phyloP scores from a whole-genome alignment of 2,888 invertebrate species.

The Habrosyne pyritoides region DNA sequence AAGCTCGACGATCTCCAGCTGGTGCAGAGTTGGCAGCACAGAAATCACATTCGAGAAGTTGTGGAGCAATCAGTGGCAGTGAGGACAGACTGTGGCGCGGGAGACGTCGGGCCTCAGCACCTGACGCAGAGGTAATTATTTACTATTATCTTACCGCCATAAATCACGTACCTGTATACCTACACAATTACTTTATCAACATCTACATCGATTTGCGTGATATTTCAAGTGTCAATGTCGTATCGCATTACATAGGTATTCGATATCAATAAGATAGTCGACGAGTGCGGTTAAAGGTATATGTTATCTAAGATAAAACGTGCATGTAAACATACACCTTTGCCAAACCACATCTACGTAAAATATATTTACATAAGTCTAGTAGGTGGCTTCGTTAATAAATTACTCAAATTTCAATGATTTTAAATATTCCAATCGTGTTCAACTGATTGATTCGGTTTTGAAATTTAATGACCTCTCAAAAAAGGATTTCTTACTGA shows the following conservation, averaged over 20 bases:
- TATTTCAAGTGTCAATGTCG: slow-evolving; percentile 4
- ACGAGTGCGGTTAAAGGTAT: not conserved
- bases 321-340: not conserved
- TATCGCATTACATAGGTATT: slow-evolving; percentile 3
- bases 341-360: not conserved
- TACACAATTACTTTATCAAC: not conserved
- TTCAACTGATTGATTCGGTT: no score
- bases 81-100: slow-evolving; percentile 81
- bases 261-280: slow-evolving; percentile 1
- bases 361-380: no score
- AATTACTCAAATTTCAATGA: no score
- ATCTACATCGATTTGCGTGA: not conserved
- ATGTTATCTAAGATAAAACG: not conserved
- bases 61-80: slow-evolving; percentile 92
- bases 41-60: slow-evolving; percentile 91
- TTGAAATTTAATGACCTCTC: no score
- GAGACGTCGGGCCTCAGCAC: slow-evolving; percentile 74
- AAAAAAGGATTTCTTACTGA: no score
- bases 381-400: not conserved
- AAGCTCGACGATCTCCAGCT: slow-evolving; percentile 91
- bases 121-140: slow-evolving; percentile 74
- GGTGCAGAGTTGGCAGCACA: slow-evolving; percentile 92
- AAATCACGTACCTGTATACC: not conserved
- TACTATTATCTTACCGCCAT: slow-evolving; percentile 5
- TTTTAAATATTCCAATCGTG: no score